Conservation (phyloP, 1,140 invertebrate species). For the Apis laboriosa region DNA sequence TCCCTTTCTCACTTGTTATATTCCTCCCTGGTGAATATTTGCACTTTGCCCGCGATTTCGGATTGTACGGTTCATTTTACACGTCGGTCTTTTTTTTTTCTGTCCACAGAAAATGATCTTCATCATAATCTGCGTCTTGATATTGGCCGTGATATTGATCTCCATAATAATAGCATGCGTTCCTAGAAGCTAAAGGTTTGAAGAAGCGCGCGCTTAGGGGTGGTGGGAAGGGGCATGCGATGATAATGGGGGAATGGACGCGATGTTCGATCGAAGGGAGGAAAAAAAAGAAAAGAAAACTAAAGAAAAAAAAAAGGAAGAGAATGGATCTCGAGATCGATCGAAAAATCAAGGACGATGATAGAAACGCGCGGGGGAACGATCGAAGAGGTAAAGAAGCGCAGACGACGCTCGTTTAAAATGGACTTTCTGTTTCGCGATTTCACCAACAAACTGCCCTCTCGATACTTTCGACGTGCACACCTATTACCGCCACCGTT, state of each 20-base stretch:
- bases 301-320: no score
- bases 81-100: slow-evolving; percentile 78
- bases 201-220: slow-evolving; percentile 4
- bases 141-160: slow-evolving; percentile 78
- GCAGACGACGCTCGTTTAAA: not conserved
- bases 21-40: slow-evolving; percentile 10
- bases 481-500: not conserved
- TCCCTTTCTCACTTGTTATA: not conserved
- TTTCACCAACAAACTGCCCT: no score
- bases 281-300: not conserved
- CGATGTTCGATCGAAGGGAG: not conserved
- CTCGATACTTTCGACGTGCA: not conserved
- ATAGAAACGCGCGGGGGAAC: not conserved
- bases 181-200: slow-evolving; percentile 74
- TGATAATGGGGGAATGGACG: no score
- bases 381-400: not conserved
- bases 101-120: slow-evolving; percentile 93
- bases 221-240: not conserved
- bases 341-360: not conserved
- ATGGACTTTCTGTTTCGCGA: not conserved
- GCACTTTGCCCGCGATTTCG: slow-evolving; percentile 38
- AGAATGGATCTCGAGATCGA: not conserved
- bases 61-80: slow-evolving; percentile 20
- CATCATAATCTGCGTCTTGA: slow-evolving; percentile 89
- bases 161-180: slow-evolving; percentile 76